Conservation (phyloP, 2,797 vertebrate genomes). For the Phoxinus dragarum region DNA sequence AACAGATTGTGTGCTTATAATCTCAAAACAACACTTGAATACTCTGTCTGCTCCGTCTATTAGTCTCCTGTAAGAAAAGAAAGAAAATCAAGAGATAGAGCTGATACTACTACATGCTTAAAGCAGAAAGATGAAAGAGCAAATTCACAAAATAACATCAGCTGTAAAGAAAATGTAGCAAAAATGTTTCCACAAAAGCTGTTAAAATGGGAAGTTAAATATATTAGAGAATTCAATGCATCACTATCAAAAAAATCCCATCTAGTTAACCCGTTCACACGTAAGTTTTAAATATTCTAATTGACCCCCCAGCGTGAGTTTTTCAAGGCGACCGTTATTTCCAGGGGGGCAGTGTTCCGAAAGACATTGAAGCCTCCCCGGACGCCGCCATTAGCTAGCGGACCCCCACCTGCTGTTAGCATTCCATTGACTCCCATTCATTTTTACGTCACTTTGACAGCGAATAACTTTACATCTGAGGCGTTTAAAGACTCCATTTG, state of each 20-base stretch:
- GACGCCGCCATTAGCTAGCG: too few relatives aligned
- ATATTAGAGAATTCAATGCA: neutral
- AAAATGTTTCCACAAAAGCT: neutral
- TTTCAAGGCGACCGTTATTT: too few relatives aligned
- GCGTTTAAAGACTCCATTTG: too few relatives aligned
- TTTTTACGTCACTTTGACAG: too few relatives aligned
- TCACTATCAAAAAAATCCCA: neutral
- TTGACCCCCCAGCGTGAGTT: too few relatives aligned
- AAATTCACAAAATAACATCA: neutral
- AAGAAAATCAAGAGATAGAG: neutral
- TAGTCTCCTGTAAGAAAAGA: neutral
- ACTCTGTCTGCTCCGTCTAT: neutral
- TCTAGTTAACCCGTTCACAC: neutral
- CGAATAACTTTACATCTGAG: too few relatives aligned
- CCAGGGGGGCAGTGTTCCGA: too few relatives aligned
- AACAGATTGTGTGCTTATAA: neutral
- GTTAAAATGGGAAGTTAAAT: neutral
- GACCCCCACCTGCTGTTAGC: too few relatives aligned
- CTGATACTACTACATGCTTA: too few relatives aligned
- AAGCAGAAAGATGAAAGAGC: neutral
- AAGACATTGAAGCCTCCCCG: too few relatives aligned
- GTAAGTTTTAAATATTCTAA: too few relatives aligned
- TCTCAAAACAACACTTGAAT: neutral
- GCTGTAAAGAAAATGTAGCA: neutral
- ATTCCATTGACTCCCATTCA: too few relatives aligned